phyloP scores from a whole-genome alignment of 2,888 invertebrate species.

The Eupithecia tripunctaria region DNA sequence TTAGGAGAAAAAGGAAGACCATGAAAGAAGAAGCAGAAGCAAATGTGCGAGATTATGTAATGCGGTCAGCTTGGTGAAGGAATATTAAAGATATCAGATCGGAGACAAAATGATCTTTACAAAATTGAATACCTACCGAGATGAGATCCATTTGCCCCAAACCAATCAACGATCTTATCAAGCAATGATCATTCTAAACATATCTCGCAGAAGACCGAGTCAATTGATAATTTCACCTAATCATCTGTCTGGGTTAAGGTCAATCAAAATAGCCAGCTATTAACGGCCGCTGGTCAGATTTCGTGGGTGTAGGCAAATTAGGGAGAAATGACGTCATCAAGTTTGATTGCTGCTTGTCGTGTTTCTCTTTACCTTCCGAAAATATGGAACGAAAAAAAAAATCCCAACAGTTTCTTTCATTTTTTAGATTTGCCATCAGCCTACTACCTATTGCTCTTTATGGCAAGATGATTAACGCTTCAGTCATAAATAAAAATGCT shows the following conservation, averaged over 20 bases:
- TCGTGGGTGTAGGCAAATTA: slow-evolving; percentile 3
- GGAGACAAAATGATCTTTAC: not conserved
- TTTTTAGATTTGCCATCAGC: not conserved
- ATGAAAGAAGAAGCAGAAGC: too few relatives aligned
- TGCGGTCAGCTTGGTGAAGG: not conserved
- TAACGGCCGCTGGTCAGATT: slow-evolving; percentile 29
- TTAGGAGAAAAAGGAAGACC: too few relatives aligned
- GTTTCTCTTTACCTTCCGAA: not conserved
- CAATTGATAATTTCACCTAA: slow-evolving; percentile 38
- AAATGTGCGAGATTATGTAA: too few relatives aligned
- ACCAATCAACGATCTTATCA: not conserved
- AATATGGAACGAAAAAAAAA: too few relatives aligned
- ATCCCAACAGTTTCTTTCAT: not conserved
- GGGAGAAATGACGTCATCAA: not conserved
- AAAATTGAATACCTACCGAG: not conserved
- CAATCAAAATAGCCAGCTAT: slow-evolving; percentile 45
- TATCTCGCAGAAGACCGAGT: not conserved
- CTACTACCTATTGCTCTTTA: too few relatives aligned
- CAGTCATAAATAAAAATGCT: too few relatives aligned
- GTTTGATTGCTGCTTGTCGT: not conserved
- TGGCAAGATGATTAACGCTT: too few relatives aligned
- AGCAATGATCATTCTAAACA: not conserved
- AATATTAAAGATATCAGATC: not conserved
- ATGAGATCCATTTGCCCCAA: not conserved
- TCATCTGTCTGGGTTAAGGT: slow-evolving; percentile 37